Conservation (phyloP, 2,797 vertebrate species). For the Helicolenus hilgendorfi region DNA sequence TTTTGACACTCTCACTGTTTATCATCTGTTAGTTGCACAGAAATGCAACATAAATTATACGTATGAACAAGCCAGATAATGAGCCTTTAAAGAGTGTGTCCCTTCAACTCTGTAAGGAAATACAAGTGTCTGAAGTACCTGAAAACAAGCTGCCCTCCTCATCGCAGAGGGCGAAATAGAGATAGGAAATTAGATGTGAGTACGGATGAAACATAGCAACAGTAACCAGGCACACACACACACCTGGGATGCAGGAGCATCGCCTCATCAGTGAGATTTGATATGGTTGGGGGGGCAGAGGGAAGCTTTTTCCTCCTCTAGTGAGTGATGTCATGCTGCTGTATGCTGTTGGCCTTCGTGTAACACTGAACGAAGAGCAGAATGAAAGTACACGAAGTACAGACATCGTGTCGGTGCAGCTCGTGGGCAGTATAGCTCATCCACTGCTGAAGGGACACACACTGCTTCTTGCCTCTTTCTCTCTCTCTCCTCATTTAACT, state of each 20-base stretch:
- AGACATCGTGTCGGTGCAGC: slow-evolving; percentile 43
- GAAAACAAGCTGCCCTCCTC: background rate
- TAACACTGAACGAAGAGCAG: slow-evolving; percentile 52
- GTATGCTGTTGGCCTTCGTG: slow-evolving; percentile 47
- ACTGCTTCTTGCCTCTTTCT: background rate
- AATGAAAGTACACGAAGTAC: slow-evolving; percentile 66
- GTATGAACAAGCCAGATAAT: background rate
- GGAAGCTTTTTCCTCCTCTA: slow-evolving; percentile 25
- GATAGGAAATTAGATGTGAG: background rate
- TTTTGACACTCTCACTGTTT: background rate
- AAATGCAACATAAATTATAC: background rate
- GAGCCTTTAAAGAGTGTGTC: background rate
- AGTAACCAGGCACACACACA: slow-evolving; percentile 37
- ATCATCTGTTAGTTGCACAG: background rate
- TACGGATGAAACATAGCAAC: background rate
- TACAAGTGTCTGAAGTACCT: background rate
- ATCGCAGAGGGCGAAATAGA: background rate
- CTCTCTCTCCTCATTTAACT: background rate
- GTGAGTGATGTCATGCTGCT: slow-evolving; percentile 80
- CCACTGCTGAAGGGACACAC: background rate
- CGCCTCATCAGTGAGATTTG: slow-evolving; percentile 65
- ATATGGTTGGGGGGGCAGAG: slow-evolving; percentile 35
- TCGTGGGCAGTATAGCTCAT: slow-evolving; percentile 39
- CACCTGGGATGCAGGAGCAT: slow-evolving; percentile 54
- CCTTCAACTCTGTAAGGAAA: background rate